Evolutionary conservation across 2,888 invertebrate species (phyloP).

Genomic region (Acanthococcus lagerstroemiae): DNA sequence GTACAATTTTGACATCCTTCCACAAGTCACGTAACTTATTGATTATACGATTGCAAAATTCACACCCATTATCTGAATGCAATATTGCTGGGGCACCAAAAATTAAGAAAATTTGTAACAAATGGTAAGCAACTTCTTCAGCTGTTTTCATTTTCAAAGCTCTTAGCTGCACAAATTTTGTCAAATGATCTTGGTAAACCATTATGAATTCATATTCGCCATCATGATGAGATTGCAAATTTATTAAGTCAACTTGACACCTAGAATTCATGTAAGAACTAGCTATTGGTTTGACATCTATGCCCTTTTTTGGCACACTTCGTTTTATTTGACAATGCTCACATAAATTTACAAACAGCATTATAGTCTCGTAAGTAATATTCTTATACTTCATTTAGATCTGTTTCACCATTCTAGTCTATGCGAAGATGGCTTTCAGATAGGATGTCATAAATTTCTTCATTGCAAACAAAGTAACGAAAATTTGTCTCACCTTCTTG

Average conservation of each 20-base stretch:
- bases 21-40: conserved; percentile 34
- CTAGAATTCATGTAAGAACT: conserved; percentile 28
- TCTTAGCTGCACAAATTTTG: conserved; percentile 40
- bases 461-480: background rate
- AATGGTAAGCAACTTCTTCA: conserved; percentile 38
- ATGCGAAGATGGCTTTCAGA: background rate
- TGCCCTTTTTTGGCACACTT: background rate
- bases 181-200: conserved; percentile 40
- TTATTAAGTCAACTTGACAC: conserved; percentile 5
- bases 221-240: conserved; percentile 38
- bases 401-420: conserved; percentile 16
- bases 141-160: conserved; percentile 38
- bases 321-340: background rate
- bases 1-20: conserved; percentile 41
- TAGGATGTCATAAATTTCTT: background rate
- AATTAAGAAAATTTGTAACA: conserved; percentile 33
- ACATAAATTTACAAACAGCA: background rate
- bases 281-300: conserved; percentile 1
- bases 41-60: conserved; percentile 37
- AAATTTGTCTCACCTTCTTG: background rate
- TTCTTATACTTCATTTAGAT: conserved; percentile 19
- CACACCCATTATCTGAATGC: conserved; percentile 36
- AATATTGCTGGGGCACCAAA: conserved; percentile 35
- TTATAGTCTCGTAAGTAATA: background rate
- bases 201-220: conserved; percentile 40